These are phyloP conservation scores for Platypus cylindrus DNA, from an alignment of 2,888 invertebrate species.

Conservation along the genomic window DNA sequence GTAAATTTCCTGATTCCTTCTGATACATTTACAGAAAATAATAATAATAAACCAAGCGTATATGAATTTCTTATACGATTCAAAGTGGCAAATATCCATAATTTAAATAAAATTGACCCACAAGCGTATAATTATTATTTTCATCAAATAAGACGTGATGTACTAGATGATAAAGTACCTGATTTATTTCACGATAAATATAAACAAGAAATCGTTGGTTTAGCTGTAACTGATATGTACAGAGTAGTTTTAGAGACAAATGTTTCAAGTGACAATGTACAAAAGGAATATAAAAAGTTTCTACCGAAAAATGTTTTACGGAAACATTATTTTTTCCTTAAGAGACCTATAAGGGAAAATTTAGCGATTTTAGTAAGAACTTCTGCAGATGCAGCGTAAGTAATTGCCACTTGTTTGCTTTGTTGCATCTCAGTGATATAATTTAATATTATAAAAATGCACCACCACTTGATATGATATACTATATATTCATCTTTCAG, in stretches of 20 bases:
- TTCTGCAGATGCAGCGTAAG: slow-evolving; percentile 2
- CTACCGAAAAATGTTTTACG: slow-evolving; percentile 68
- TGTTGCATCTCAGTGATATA: background rate
- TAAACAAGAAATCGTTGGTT: slow-evolving; percentile 65
- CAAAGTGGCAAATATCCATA: slow-evolving; percentile 52
- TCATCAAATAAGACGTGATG: slow-evolving; percentile 71
- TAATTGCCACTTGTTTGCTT: background rate
- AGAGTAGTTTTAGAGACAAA: slow-evolving; percentile 69
- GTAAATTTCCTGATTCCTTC: slow-evolving; percentile 61
- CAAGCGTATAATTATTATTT: slow-evolving; percentile 77
- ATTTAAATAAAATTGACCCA: slow-evolving; percentile 53
- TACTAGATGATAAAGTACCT: slow-evolving; percentile 63
- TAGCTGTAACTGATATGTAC: slow-evolving; percentile 81
- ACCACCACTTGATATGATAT: too few species aligned
- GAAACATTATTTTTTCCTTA: slow-evolving; percentile 61
- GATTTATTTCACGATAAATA: slow-evolving; percentile 69
- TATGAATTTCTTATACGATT: slow-evolving; percentile 72
- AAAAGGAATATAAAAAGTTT: slow-evolving; percentile 69
- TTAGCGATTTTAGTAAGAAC: slow-evolving; percentile 37
- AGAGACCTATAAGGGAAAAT: slow-evolving; percentile 59
- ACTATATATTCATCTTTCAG: too few species aligned
- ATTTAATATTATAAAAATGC: too few species aligned
- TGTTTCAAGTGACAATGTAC: slow-evolving; percentile 51
- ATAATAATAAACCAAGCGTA: slow-evolving; percentile 25
- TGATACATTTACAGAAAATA: slow-evolving; percentile 4